These are phyloP conservation scores for Notospermus geniculatus DNA, from an alignment of 1,140 invertebrate species.

Conservation along the genomic window DNA sequence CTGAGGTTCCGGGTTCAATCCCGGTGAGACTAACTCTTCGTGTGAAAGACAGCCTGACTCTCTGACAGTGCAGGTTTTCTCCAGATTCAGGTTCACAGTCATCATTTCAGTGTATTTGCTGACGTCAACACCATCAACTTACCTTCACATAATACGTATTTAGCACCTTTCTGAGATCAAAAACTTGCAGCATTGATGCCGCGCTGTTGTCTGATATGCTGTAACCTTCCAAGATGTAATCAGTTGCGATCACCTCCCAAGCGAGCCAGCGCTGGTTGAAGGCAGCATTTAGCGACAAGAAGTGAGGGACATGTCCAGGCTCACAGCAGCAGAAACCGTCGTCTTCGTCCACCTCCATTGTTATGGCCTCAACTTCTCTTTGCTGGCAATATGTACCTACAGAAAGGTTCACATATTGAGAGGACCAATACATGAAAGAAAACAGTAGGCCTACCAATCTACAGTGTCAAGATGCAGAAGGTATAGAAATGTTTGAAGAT, in stretches of 20 bases:
- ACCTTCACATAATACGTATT: constrained; percentile 98
- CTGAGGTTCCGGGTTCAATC: no score
- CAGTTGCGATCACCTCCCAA: constrained; percentile 87
- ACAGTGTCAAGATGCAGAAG: no score
- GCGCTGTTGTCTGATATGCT: constrained; percentile 97
- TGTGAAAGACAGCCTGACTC: no score
- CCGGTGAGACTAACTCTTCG: no score
- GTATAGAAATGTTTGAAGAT: no score
- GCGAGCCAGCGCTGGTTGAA: constrained; percentile 97
- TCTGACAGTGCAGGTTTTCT: no score
- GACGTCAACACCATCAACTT: no score
- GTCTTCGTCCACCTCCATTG: constrained; percentile 93
- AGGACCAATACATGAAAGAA: no score
- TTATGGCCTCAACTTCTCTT: constrained; percentile 75
- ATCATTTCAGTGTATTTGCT: no score
- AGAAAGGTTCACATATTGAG: no score
- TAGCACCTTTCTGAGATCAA: constrained; percentile 93
- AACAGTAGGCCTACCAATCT: no score
- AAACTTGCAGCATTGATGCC: constrained; percentile 93
- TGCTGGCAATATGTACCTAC: constrained; percentile 94
- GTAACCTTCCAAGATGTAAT: constrained; percentile 97
- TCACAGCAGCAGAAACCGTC: constrained; percentile 89
- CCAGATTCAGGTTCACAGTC: no score
- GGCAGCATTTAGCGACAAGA: constrained; percentile 90
- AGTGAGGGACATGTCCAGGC: constrained; percentile 85